phyloP scores from a whole-genome alignment of 2,888 invertebrate species.

The Euspilapteryx auroguttella region DNA sequence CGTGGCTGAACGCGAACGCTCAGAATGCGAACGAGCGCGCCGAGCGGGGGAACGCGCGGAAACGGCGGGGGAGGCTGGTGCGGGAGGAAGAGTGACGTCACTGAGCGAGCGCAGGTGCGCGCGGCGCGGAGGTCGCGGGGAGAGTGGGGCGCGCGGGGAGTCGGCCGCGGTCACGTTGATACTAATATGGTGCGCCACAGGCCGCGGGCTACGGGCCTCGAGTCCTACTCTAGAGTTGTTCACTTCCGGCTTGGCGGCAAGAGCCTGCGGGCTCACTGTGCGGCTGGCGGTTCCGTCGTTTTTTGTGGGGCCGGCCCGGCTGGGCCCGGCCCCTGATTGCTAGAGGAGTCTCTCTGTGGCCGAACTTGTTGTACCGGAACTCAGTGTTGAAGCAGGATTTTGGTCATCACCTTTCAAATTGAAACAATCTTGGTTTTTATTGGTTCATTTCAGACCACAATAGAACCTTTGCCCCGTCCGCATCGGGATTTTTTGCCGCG shows the following conservation, averaged over 20 bases:
- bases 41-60: slow-evolving; percentile 27
- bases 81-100: slow-evolving; percentile 46
- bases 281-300: slow-evolving; percentile 23
- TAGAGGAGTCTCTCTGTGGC: slow-evolving; percentile 77
- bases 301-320: slow-evolving; percentile 55
- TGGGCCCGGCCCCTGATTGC: slow-evolving; percentile 69
- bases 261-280: slow-evolving; percentile 19
- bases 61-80: slow-evolving; percentile 29
- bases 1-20: slow-evolving; percentile 29
- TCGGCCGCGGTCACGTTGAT: slow-evolving; percentile 47
- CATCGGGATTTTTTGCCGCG: too few relatives aligned
- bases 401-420: slow-evolving; percentile 56
- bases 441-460: too few relatives aligned
- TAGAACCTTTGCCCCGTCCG: too few relatives aligned
- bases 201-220: slow-evolving; percentile 15
- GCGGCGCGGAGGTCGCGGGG: too few relatives aligned
- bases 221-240: slow-evolving; percentile 11
- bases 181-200: slow-evolving; percentile 29
- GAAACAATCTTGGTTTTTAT: too few relatives aligned
- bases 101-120: slow-evolving; percentile 46
- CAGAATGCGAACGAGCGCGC: slow-evolving; percentile 42
- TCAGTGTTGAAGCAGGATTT: slow-evolving; percentile 60
- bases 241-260: slow-evolving; percentile 19
- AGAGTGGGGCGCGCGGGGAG: slow-evolving; percentile 32
- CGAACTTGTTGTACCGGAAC: slow-evolving; percentile 70